Conservation (phyloP, 2,888 invertebrate species). For the Druceiella hillmani region DNA sequence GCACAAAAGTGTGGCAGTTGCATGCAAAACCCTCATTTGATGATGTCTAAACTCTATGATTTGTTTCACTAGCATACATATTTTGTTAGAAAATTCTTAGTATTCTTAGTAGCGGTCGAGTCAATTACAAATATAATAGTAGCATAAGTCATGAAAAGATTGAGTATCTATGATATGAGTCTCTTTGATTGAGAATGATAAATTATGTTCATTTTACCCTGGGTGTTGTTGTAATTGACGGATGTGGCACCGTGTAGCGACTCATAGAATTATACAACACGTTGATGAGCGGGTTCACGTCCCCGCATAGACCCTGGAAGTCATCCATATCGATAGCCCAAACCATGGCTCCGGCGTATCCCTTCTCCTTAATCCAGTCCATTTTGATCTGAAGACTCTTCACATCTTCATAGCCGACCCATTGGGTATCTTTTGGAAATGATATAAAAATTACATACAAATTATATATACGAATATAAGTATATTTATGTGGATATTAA, state of each 20-base stretch:
- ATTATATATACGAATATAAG: conserved; percentile 7
- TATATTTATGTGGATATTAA: too few species aligned
- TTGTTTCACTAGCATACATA: too few species aligned
- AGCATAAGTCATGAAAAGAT: not conserved
- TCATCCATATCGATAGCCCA: conserved; percentile 95
- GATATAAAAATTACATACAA: conserved; percentile 2
- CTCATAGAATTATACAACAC: conserved; percentile 70
- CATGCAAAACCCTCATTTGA: too few species aligned
- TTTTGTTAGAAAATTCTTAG: too few species aligned
- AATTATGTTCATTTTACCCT: conserved; percentile 48
- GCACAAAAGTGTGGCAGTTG: too few species aligned
- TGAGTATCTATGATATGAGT: not conserved
- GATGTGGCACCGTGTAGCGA: conserved; percentile 61
- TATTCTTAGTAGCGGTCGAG: conserved; percentile 15
- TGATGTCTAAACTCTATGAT: too few species aligned
- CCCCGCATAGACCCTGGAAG: conserved; percentile 77
- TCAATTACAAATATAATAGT: conserved; percentile 6
- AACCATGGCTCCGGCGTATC: conserved; percentile 84
- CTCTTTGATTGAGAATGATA: conserved; percentile 6
- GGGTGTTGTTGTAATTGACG: conserved; percentile 57
- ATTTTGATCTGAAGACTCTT: conserved; percentile 82
- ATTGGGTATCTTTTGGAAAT: conserved; percentile 75
- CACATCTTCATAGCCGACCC: conserved; percentile 86
- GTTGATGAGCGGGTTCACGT: conserved; percentile 67
- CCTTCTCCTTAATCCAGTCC: conserved; percentile 79